Evolutionary conservation across 2,113 vertebrate species (phyloP).

Genomic region (Chinchilla lanigera): DNA sequence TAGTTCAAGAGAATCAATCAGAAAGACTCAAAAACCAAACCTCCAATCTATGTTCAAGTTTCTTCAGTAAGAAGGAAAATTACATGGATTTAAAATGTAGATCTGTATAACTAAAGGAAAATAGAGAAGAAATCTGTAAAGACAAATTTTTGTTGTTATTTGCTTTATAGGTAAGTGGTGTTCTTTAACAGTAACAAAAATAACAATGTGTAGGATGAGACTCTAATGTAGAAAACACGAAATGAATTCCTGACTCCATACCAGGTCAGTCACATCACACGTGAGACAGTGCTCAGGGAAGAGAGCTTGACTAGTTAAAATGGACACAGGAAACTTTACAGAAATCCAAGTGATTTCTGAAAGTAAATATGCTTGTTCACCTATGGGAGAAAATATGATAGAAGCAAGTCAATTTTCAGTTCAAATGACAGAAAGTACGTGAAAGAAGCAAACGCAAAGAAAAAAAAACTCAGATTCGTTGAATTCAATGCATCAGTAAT

Average conservation of each 20-base stretch:
- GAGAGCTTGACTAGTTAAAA: neutral
- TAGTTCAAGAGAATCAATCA: neutral
- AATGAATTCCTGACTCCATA: neutral
- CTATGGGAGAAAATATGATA: neutral
- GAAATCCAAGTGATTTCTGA: neutral
- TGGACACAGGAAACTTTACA: neutral
- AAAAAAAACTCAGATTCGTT: neutral
- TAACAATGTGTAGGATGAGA: neutral
- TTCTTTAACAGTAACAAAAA: neutral
- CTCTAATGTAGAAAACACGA: neutral
- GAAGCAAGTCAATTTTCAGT: neutral
- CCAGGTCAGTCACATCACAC: accelerated
- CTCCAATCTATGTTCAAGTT: neutral
- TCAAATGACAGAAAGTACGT: neutral
- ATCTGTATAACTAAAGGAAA: neutral
- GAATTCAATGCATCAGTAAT: neutral
- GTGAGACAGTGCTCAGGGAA: neutral
- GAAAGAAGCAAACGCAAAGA: neutral
- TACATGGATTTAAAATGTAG: neutral
- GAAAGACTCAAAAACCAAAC: neutral
- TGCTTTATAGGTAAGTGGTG: neutral
- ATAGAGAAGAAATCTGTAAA: neutral
- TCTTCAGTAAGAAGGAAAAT: too few relatives aligned
- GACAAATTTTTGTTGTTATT: neutral
- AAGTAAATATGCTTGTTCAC: neutral